Conservation (phyloP, 2,113 vertebrate genomes). For the Acinonyx jubatus region DNA sequence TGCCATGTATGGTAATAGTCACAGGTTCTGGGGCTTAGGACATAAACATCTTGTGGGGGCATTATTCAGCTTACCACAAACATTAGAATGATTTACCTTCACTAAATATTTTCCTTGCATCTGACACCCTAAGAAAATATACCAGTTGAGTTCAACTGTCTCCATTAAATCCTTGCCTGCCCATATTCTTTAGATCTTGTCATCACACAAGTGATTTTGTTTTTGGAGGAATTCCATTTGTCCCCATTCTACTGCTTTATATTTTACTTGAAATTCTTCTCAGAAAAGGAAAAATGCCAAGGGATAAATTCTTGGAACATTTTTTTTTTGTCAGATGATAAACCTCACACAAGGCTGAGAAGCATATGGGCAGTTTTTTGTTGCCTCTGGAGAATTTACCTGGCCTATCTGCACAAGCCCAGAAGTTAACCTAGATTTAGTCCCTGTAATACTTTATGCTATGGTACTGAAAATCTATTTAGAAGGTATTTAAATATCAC, state of each 20-base stretch:
- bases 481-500: neutral
- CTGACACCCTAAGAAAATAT: neutral
- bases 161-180: neutral
- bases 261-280: slow-evolving; percentile 39
- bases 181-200: neutral
- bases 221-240: neutral
- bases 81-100: neutral
- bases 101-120: neutral
- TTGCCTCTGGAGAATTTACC: neutral
- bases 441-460: neutral
- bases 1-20: neutral
- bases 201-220: neutral
- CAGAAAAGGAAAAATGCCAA: neutral
- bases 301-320: neutral
- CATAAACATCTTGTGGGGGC: neutral
- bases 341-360: neutral
- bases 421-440: neutral
- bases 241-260: neutral
- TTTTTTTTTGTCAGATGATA: neutral
- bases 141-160: neutral
- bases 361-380: neutral
- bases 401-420: neutral
- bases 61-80: neutral
- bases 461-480: neutral
- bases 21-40: neutral